phyloP scores from a whole-genome alignment of 2,888 invertebrate genomes.

The Tenthredo notha region DNA sequence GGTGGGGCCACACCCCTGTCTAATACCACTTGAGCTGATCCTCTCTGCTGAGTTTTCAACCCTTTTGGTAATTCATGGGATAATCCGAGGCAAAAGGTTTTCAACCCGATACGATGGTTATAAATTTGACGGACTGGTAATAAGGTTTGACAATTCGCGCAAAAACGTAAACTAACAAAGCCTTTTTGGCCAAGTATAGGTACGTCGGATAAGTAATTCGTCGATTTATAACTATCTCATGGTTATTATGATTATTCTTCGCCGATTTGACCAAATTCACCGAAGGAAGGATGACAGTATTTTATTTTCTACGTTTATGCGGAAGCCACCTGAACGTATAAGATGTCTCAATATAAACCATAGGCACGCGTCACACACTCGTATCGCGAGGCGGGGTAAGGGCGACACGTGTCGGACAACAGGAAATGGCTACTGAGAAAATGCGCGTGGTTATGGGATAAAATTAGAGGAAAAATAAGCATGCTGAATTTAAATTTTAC shows the following conservation, averaged over 20 bases:
- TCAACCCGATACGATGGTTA: constrained; percentile 14
- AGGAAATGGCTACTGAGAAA: constrained; percentile 36
- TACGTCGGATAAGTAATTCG: constrained; percentile 37
- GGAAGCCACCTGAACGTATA: neutral
- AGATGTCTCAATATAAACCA: constrained; percentile 2
- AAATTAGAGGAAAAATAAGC: neutral
- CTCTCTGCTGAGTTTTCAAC: neutral
- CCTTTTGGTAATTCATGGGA: constrained; percentile 37
- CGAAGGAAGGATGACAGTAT: neutral
- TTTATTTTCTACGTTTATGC: constrained; percentile 11
- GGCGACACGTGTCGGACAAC: neutral
- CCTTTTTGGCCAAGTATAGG: neutral
- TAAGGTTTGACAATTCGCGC: neutral
- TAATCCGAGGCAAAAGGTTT: constrained; percentile 1
- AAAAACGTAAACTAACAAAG: neutral
- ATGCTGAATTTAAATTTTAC: neutral
- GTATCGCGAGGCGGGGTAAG: neutral
- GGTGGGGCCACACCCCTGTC: constrained; percentile 45
- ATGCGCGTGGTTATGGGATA: neutral
- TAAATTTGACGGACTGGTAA: constrained; percentile 30
- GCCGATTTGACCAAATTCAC: constrained; percentile 10
- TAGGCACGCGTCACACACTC: constrained; percentile 5
- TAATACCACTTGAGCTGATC: constrained; percentile 33
- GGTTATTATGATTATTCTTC: neutral
- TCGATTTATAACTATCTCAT: constrained; percentile 13